These are phyloP conservation scores for Pocota personata DNA, from an alignment of 2,888 invertebrate genomes.

Conservation along the genomic window DNA sequence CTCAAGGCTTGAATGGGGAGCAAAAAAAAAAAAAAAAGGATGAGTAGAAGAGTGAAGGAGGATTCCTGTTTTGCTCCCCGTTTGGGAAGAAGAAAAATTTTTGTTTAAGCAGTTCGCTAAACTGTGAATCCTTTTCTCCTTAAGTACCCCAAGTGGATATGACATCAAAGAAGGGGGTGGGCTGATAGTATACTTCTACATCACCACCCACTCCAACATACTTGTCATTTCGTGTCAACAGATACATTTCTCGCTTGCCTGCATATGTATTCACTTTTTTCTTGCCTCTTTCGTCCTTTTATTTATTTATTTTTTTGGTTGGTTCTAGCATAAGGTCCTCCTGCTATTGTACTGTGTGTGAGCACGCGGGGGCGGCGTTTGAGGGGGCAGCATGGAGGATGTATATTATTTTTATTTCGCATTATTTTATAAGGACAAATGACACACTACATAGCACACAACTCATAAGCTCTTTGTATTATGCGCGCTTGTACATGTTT, in stretches of 20 bases:
- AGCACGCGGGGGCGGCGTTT: neutral
- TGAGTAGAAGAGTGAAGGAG: neutral
- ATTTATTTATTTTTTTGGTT: neutral
- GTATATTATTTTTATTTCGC: slow-evolving; percentile 73
- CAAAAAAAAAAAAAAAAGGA: neutral
- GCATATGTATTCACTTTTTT: slow-evolving; percentile 60
- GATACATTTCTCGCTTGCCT: slow-evolving; percentile 72
- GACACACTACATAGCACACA: slow-evolving; percentile 69
- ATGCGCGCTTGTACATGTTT: slow-evolving; percentile 71
- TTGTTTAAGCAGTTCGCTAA: slow-evolving; percentile 72
- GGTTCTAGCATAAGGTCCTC: slow-evolving; percentile 61
- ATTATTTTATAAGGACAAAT: slow-evolving; percentile 74
- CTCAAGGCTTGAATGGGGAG: slow-evolving; percentile 28
- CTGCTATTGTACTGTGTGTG: slow-evolving; percentile 39
- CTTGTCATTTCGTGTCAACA: slow-evolving; percentile 74
- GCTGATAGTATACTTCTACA: neutral
- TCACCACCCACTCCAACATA: slow-evolving; percentile 43
- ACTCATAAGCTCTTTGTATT: slow-evolving; percentile 73
- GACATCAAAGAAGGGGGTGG: slow-evolving; percentile 50
- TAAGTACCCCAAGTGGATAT: slow-evolving; percentile 72
- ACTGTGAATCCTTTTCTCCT: slow-evolving; percentile 71
- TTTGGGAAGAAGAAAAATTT: slow-evolving; percentile 37
- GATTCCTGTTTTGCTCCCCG: slow-evolving; percentile 9
- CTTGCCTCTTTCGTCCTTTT: neutral
- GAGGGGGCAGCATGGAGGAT: slow-evolving; percentile 30